Conservation (phyloP, 2,797 vertebrate genomes). For the Lindbergichthys nudifrons region DNA sequence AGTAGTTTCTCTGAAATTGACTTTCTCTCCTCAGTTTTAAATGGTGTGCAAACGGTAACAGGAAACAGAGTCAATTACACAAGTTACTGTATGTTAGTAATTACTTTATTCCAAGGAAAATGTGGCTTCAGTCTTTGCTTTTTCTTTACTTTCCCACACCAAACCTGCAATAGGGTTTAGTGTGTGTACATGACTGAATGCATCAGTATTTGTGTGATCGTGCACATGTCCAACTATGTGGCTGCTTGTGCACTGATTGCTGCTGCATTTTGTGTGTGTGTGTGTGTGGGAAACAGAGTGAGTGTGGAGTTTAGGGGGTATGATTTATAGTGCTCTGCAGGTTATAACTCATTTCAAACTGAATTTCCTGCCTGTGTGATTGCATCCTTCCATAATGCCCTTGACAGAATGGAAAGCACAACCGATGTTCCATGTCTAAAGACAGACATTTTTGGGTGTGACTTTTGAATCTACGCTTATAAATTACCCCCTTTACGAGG, state of each 20-base stretch:
- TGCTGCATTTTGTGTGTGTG: conserved; percentile 41
- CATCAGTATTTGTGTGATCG: conserved; percentile 15
- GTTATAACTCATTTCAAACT: conserved; percentile 81
- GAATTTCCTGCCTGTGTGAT: conserved; percentile 77
- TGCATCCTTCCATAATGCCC: conserved; percentile 78
- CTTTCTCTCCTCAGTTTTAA: conserved; percentile 57
- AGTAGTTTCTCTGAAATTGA: conserved; percentile 65
- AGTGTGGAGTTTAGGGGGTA: conserved; percentile 58
- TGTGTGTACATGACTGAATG: conserved; percentile 17
- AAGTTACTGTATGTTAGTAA: conserved; percentile 61
- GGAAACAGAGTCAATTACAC: conserved; percentile 56
- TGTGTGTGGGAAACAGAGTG: conserved; percentile 27
- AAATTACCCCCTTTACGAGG: conserved; percentile 71
- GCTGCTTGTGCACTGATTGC: conserved; percentile 24
- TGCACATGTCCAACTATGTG: conserved; percentile 42
- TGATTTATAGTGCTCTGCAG: conserved; percentile 76
- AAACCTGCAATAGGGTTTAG: not conserved
- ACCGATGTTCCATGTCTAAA: conserved; percentile 79
- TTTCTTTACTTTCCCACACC: conserved; percentile 14
- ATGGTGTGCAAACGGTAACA: conserved; percentile 54
- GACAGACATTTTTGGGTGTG: conserved; percentile 75
- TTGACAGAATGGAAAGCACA: conserved; percentile 82
- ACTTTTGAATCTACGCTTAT: conserved; percentile 70
- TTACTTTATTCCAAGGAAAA: conserved; percentile 53
- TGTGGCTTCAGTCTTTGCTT: conserved; percentile 19